These are phyloP conservation scores for Automeris io DNA, from an alignment of 2,888 invertebrate species.

Conservation along the genomic window DNA sequence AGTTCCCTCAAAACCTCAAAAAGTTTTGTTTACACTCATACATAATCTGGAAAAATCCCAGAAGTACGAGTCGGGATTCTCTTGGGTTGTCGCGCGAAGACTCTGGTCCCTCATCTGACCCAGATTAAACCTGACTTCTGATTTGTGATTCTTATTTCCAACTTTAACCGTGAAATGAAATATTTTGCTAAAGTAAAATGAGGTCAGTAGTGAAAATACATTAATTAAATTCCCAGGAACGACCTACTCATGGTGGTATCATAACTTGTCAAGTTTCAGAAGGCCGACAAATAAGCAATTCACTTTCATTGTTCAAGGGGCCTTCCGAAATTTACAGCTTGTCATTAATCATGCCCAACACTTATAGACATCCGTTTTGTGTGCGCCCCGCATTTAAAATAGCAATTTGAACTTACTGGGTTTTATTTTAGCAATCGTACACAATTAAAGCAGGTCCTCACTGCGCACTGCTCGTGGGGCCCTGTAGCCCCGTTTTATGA, in stretches of 20 bases:
- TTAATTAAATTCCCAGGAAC: slow-evolving; percentile 2
- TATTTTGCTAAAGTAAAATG: too few relatives aligned
- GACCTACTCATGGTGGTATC: slow-evolving; percentile 1
- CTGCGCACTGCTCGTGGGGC: too few relatives aligned
- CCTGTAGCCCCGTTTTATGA: too few relatives aligned
- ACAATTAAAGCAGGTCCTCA: neutral
- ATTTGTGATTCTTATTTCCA: too few relatives aligned
- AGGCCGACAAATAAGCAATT: slow-evolving; percentile 4
- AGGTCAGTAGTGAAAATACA: neutral
- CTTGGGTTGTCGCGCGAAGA: too few relatives aligned
- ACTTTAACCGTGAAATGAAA: too few relatives aligned
- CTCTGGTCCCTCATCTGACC: too few relatives aligned
- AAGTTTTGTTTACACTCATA: too few relatives aligned
- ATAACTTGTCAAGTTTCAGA: slow-evolving; percentile 3
- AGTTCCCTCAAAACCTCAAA: too few relatives aligned
- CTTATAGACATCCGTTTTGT: slow-evolving; percentile 2
- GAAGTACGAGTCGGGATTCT: too few relatives aligned
- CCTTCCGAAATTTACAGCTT: neutral
- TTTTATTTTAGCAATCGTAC: neutral
- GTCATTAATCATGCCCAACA: slow-evolving; percentile 1
- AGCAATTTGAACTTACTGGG: neutral
- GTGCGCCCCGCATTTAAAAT: neutral
- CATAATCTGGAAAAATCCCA: too few relatives aligned
- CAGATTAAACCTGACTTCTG: too few relatives aligned
- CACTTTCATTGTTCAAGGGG: slow-evolving; percentile 2